Evolutionary conservation across 2,888 invertebrate species (phyloP), one percentile per base, ranked within the genome.

Genomic region (Agriopis aurantiaria): DNA sequence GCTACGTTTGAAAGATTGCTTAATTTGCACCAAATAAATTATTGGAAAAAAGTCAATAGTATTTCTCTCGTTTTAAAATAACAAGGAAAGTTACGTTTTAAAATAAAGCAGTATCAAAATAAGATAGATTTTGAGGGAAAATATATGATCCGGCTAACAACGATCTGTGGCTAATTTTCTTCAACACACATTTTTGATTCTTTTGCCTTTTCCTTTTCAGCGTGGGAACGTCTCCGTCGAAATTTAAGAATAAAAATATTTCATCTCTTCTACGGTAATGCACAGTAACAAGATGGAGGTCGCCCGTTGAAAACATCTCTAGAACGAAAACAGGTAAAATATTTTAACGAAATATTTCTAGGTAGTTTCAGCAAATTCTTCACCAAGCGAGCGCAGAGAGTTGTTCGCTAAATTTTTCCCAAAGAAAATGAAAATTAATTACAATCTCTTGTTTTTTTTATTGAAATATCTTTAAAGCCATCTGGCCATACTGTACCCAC

Each of bases 281-380:
- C 60, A 41, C 49, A 43, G 53, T 61, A 61, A 55, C 61, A 56
- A 68, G 58, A 63, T 49, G 45, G 68, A 68, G 63, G 63, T 59
- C 58, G 45, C 23, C 11, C 48, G 48, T n/a, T 68, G 63, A 58
- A 68, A 63, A 68, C 53, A 63, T 63, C 63, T 63, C 23, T 14
- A 8, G n/a, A 46, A 17, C 46, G 58, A 10, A 63, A 67, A 52
- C 45, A 41, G 51, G 51, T 62, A 52, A 62, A 62, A 62, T 52
- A 45, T 67, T 66, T 51, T 55, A 48, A 23, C 56, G 49, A 53
- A 59, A 62, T 14, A 65, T 53, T 52, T 61, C 46, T 17, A 49
- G 53, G 43, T 11, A n/a, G 51, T 49, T 62, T 46, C 40, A 40
- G 33, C 52, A 49, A 51, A 60, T 33, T 33, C 23, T 33, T 33